phyloP scores from a whole-genome alignment of 2,888 invertebrate genomes.

The Phania funesta region DNA sequence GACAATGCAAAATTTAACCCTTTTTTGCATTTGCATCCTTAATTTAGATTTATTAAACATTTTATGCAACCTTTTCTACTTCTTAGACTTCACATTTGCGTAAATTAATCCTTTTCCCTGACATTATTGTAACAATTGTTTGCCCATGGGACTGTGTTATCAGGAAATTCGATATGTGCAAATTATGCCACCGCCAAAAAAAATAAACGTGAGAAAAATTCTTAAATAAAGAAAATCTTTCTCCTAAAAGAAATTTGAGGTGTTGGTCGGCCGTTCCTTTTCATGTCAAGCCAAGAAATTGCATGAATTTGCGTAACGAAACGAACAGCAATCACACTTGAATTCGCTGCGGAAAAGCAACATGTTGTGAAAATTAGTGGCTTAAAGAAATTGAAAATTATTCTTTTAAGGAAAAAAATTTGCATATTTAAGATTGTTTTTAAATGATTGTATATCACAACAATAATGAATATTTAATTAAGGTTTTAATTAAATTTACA shows the following conservation, averaged over 20 bases:
- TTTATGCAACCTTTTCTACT: constrained; percentile 9
- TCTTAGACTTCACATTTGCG: constrained; percentile 24
- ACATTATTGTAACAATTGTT: constrained; percentile 54
- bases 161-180: constrained; percentile 62
- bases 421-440: constrained; percentile 64
- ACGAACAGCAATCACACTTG: constrained; percentile 14
- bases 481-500: constrained; percentile 61
- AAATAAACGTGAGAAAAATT: constrained; percentile 64
- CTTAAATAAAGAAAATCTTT: constrained; percentile 22
- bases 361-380: constrained; percentile 59
- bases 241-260: background rate
- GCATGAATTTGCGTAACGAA: constrained; percentile 33
- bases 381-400: background rate
- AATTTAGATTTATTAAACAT: constrained; percentile 56
- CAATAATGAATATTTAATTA: constrained; percentile 67
- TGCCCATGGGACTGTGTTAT: constrained; percentile 11
- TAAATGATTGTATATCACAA: constrained; percentile 54
- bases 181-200: constrained; percentile 62
- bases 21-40: constrained; percentile 56
- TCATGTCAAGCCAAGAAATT: background rate
- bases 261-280: background rate
- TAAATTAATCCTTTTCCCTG: constrained; percentile 69
- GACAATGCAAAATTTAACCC: constrained; percentile 22
- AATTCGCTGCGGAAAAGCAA: constrained; percentile 6
- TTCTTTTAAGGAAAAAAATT: constrained; percentile 20